Base-by-base conservation (phyloP, 92 coral and sea anemone species). In the Bergia puertoricense region DNA sequence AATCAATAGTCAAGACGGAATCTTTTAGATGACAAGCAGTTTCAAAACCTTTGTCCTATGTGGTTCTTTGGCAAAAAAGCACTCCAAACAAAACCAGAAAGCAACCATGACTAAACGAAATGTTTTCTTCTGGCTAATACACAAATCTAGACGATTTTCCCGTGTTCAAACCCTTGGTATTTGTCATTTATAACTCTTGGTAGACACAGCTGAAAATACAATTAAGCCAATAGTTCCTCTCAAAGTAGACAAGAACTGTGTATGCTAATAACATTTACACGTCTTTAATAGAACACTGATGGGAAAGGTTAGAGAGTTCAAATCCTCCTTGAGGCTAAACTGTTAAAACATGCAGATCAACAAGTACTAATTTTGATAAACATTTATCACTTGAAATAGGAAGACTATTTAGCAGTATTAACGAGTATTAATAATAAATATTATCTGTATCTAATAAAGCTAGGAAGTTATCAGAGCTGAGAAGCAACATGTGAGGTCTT, bases 301-400 rank as follows among this genome's bases (percentile, higher is more conserved):
- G 80, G 6, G 80, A 74, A 74, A 76, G 80, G 80, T 76, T 4
- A 44, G 15, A 76, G 46, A 76, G 80, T 76, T 76, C 80, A 76
- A 42, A 8, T 41, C 56, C n/a, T 76, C n/a, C 80, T 46, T 76
- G 10, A 5, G 57, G 80, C 54, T 18, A 76, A 42, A 41, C 48
- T 41, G 14, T 20, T 11, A 74, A 0, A 38, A 44, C 13, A 76
- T 76, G 39, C 56, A 22, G 11, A 76, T 76, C 80, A 16, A 37
- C 56, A 76, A 20, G 13, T 16, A 18, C 44, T 4, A 71, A n/a
- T 14, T 6, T 44, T 13, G 5, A 42, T 3, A 16, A 76, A 44
- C n/a, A 62, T 7, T 62, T 62, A 76, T 8, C 46, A 62, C 30
- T 20, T 62, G 8, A 23, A 62, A 62, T 22, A 3, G 20, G 30